Conservation (phyloP, 2,113 vertebrate genomes). For the Onychorhynchus coronatus region DNA sequence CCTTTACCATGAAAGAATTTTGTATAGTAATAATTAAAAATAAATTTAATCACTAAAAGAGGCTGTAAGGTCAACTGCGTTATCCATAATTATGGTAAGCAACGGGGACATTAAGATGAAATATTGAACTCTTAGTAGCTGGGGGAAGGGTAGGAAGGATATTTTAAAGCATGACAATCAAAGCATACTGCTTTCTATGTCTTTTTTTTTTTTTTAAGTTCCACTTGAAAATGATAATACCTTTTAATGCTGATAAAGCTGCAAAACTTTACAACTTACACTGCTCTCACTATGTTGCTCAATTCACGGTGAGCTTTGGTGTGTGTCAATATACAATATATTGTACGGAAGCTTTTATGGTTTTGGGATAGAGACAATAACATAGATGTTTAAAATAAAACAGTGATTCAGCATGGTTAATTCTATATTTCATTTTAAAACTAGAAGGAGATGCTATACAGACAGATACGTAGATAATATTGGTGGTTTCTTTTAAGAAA, state of each 20-base stretch:
- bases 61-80: conserved; percentile 5
- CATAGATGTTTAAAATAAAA: background rate
- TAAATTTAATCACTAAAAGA: conserved; percentile 16
- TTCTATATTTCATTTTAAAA: background rate
- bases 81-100: conserved; percentile 5
- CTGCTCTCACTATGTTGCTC: background rate
- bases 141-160: background rate
- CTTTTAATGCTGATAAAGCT: conserved; percentile 6
- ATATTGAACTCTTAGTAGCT: background rate
- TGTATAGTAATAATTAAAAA: conserved; percentile 36
- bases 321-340: background rate
- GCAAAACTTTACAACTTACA: background rate
- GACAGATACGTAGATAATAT: background rate
- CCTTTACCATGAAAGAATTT: conserved; percentile 26
- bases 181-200: background rate
- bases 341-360: background rate
- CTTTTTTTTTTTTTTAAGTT: background rate
- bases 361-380: background rate
- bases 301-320: background rate
- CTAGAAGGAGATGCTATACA: background rate
- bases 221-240: conserved; percentile 9
- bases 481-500: background rate
- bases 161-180: background rate
- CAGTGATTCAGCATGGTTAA: background rate
- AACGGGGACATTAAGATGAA: conserved; percentile 42